Percentiles rank a stretch among this genome's conserved stretches.
These are phyloP conservation scores for Tanytarsus gracilentus DNA, from an alignment of 2,888 invertebrate genomes.

Conservation along the genomic window DNA sequence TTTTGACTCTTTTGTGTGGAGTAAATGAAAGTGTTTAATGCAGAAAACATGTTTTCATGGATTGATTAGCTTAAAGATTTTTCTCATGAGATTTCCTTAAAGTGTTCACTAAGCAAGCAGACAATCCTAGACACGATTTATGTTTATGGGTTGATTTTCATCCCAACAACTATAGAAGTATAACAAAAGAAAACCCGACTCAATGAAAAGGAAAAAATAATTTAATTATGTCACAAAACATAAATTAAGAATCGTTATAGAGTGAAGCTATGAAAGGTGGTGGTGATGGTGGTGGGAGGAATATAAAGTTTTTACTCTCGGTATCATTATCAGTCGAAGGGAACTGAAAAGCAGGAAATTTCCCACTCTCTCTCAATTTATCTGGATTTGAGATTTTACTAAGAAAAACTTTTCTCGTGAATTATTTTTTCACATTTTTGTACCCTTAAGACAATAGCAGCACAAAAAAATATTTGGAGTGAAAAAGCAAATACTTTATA, in stretches of 20 bases:
- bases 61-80: too few relatives aligned
- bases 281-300: background rate
- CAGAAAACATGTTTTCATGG: too few relatives aligned
- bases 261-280: background rate
- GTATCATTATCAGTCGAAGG: too few relatives aligned
- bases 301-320: background rate
- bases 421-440: too few relatives aligned
- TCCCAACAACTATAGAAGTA: background rate
- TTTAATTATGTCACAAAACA: slow-evolving; percentile 24
- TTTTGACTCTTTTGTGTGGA: background rate
- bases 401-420: background rate
- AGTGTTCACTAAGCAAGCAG: too few relatives aligned
- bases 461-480: too few relatives aligned
- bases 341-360: slow-evolving; percentile 26
- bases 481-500: too few relatives aligned
- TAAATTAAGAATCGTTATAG: slow-evolving; percentile 17
- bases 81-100: too few relatives aligned
- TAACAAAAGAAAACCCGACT: background rate
- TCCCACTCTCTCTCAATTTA: background rate
- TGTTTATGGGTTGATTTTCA: background rate
- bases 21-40: too few relatives aligned
- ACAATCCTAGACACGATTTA: too few relatives aligned
- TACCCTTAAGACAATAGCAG: too few relatives aligned
- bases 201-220: background rate
- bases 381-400: background rate